Evolutionary conservation across 2,113 vertebrate genomes (phyloP).

Genomic region (Amphiprion ocellaris): DNA sequence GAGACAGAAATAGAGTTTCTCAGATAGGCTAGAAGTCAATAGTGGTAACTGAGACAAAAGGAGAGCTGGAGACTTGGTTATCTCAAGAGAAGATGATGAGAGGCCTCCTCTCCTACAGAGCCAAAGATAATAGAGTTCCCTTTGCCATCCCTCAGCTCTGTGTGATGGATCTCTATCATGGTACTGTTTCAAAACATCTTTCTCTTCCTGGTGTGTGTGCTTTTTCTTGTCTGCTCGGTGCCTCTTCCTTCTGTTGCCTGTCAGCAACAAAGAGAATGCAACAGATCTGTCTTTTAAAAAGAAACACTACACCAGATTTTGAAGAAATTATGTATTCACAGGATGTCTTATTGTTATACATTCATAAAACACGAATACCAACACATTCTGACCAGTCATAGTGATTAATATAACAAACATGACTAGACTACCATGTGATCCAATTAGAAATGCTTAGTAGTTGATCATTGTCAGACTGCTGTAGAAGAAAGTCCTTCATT

Average conservation of each 20-base stretch:
- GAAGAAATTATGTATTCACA: too few species aligned
- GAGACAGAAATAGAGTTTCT: slow-evolving; percentile 16
- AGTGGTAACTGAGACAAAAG: neutral
- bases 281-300: too few species aligned
- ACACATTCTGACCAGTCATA: too few species aligned
- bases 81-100: slow-evolving; percentile 10
- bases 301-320: too few species aligned
- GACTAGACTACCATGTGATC: too few species aligned
- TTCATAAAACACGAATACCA: too few species aligned
- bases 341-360: too few species aligned
- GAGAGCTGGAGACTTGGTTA: slow-evolving; percentile 11
- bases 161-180: slow-evolving; percentile 8
- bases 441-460: too few species aligned
- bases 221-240: neutral
- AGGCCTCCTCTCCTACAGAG: slow-evolving; percentile 21
- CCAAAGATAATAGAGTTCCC: slow-evolving; percentile 7
- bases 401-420: too few species aligned
- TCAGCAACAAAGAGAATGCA: neutral
- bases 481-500: too few species aligned
- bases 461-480: too few species aligned
- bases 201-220: neutral
- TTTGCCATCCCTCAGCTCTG: neutral
- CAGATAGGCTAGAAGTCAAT: slow-evolving; percentile 4
- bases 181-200: slow-evolving; percentile 1
- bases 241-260: too few species aligned